Conservation (phyloP, 2,113 vertebrate genomes). For the Bothrops jararaca region DNA sequence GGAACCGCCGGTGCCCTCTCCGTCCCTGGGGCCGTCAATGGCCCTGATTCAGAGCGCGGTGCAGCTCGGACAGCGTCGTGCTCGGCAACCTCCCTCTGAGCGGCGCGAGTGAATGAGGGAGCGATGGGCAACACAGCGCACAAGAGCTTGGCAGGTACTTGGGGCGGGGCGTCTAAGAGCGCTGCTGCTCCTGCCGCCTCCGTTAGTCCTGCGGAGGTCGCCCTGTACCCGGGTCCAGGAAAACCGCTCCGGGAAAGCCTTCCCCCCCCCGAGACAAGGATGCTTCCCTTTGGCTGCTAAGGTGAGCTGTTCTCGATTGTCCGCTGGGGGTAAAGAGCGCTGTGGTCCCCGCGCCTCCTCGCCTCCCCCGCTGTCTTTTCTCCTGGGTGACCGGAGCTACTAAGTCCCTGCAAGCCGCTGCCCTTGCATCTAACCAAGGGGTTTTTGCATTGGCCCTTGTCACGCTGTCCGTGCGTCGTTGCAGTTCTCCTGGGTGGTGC, state of each 20-base stretch:
- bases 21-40: constrained; percentile 31
- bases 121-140: constrained; percentile 67
- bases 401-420: not conserved
- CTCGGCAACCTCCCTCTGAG: not conserved
- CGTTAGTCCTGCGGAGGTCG: not conserved
- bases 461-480: not conserved
- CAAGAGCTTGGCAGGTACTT: constrained; percentile 65
- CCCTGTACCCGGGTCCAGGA: not conserved
- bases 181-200: not conserved
- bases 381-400: not conserved
- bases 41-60: constrained; percentile 20
- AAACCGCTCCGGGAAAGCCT: not conserved
- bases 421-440: not conserved
- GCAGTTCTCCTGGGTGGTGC: not conserved
- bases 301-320: not conserved
- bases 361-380: no score
- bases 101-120: not conserved
- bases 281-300: not conserved
- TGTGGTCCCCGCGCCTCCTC: not conserved
- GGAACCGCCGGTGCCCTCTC: not conserved
- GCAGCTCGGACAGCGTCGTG: constrained; percentile 7
- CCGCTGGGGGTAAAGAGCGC: not conserved
- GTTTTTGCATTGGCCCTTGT: not conserved
- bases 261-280: not conserved
- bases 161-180: not conserved